Conservation (phyloP, 2,797 vertebrate genomes). For the Myripristis murdjan region DNA sequence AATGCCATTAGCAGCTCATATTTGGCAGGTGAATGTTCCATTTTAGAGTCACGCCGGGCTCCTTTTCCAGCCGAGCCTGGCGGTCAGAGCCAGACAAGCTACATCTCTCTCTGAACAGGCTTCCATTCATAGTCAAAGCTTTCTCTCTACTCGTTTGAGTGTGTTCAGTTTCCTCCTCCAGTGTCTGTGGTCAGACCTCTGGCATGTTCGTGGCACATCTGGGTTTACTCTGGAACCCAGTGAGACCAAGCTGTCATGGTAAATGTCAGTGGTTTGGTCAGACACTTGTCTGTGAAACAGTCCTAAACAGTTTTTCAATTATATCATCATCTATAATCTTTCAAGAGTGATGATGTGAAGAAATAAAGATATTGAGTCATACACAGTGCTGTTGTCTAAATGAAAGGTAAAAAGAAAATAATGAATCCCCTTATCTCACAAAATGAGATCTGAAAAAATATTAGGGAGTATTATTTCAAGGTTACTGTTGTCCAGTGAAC, state of each 20-base stretch:
- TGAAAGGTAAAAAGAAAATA: no score
- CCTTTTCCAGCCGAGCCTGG: slow-evolving; percentile 19
- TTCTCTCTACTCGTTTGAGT: not conserved
- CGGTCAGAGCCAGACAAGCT: not conserved
- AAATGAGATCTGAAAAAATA: no score
- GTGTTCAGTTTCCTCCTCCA: slow-evolving; percentile 9
- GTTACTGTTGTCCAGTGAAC: no score
- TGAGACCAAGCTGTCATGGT: not conserved
- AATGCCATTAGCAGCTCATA: slow-evolving; percentile 15
- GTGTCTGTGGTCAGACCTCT: slow-evolving; percentile 16
- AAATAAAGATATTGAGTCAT: no score
- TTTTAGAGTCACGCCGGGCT: slow-evolving; percentile 6
- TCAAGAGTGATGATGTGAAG: no score
- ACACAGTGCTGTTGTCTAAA: no score
- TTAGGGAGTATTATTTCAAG: no score
- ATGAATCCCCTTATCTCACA: no score
- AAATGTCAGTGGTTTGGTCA: not conserved
- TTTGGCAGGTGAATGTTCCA: slow-evolving; percentile 34
- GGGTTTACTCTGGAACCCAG: slow-evolving; percentile 27
- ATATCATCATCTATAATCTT: no score
- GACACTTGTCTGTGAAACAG: not conserved
- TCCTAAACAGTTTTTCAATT: no score
- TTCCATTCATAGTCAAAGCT: no score
- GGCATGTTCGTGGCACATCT: slow-evolving; percentile 17
- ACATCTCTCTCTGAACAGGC: no score